Base-by-base conservation (phyloP, 2,113 vertebrate species). In the Kobus ellipsiprymnus region DNA sequence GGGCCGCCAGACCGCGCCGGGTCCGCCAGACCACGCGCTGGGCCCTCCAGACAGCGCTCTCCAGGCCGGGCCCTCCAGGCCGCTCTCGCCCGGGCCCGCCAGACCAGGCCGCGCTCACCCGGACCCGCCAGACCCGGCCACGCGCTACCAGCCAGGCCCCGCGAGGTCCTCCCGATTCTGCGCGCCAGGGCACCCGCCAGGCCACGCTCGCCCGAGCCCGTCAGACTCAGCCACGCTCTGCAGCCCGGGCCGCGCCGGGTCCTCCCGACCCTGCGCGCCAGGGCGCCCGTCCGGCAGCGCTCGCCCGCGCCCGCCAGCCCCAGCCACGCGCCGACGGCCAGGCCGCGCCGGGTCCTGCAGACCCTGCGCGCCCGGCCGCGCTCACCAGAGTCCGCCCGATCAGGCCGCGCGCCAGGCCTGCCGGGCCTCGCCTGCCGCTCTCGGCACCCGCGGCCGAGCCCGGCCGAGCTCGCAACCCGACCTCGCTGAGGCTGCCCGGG, bases 41-140 rank as follows among this genome's bases (percentile, higher is more conserved):
- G 88, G n/a, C 19, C 87, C 80, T 30, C 89, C 94, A 64, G 94
- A 77, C 89, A 48, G 77, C 91, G 85, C 78, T 93, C 91, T 8
- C 95, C 90, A 52, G 77, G 90, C 95, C 74, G 84, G 23, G 77
- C 83, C 52, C 84, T 96, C 36, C 90, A 87, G 91, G 90, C 52
- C 77, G 95, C 60, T 54, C 90, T 89, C 84, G 54, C 91, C 91
- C 86, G 86, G 8, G 95, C 64, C 91, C 95, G 95, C 91, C 95
- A 96, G 91, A 84, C 62, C 91, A 60, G 95, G 78, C 95, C 62
- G 6, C 95, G 60, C 27, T 93, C 95, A 55, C 95, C 95, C 8
- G 95, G 40, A 74, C 95, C 95, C 91, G 54, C 91, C 89, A 44
- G 94, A 30, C 57, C 89, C 6, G 50, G 82, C 67, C 90, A 64